Conservation (phyloP, 2,797 vertebrate species). For the Neosilurus hyrtlii region DNA sequence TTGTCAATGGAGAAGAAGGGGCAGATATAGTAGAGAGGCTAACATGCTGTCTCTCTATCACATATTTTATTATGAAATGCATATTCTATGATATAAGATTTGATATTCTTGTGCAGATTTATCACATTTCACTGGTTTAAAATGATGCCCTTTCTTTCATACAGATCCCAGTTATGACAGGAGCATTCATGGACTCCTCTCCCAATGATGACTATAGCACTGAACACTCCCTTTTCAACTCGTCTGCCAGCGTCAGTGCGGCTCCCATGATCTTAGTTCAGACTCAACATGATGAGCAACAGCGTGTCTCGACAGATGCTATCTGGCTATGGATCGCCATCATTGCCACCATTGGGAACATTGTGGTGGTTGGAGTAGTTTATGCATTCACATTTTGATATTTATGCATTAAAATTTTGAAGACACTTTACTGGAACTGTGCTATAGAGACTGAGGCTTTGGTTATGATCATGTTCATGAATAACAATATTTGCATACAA, state of each 20-base stretch:
- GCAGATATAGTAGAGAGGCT: neutral
- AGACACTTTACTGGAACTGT: slow-evolving; percentile 1
- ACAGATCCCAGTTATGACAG: slow-evolving; percentile 96
- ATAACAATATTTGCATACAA: neutral
- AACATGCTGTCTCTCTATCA: neutral
- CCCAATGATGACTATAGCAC: slow-evolving; percentile 92
- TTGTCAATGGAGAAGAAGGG: too few relatives aligned
- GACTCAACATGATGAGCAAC: slow-evolving; percentile 80
- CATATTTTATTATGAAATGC: neutral
- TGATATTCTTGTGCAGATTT: neutral
- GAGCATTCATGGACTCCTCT: slow-evolving; percentile 96
- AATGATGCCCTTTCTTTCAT: slow-evolving; percentile 10
- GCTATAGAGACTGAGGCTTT: neutral
- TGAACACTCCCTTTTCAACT: slow-evolving; percentile 95
- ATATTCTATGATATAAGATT: neutral
- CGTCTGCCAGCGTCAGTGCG: slow-evolving; percentile 87
- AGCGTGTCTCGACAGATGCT: slow-evolving; percentile 88
- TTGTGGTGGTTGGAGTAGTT: slow-evolving; percentile 94
- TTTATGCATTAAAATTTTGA: neutral
- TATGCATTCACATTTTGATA: slow-evolving; percentile 94
- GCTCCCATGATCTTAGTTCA: slow-evolving; percentile 72
- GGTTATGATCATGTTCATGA: neutral
- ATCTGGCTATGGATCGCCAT: slow-evolving; percentile 98
- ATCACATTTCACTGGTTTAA: neutral
- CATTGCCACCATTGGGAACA: slow-evolving; percentile 95